Conservation (phyloP, 2,888 invertebrate genomes). For the Melipona bicolor region DNA sequence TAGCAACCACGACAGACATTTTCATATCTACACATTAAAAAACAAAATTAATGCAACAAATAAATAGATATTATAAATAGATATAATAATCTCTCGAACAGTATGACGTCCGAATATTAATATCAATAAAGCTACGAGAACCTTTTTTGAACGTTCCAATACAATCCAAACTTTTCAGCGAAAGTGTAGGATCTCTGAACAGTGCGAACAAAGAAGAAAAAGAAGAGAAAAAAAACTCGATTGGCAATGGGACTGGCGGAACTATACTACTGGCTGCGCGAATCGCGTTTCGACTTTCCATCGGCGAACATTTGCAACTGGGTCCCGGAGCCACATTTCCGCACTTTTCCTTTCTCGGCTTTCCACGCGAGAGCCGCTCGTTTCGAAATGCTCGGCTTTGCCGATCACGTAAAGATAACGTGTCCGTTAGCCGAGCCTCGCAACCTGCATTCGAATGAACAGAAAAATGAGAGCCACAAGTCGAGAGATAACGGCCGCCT, state of each 20-base stretch:
- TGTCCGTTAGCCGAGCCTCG: constrained; percentile 50
- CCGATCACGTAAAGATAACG: constrained; percentile 67
- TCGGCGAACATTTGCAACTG: constrained; percentile 20
- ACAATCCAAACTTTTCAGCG: neutral
- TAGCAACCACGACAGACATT: no score
- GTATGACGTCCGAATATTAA: no score
- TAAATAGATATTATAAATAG: no score
- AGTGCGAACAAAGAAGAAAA: neutral
- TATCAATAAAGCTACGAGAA: no score
- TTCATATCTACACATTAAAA: no score
- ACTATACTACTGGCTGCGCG: neutral
- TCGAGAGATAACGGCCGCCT: constrained; percentile 47
- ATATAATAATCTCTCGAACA: no score
- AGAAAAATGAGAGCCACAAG: constrained; percentile 53
- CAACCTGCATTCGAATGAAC: constrained; percentile 58
- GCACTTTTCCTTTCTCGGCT: constrained; percentile 42
- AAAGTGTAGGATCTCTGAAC: neutral
- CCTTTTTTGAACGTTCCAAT: neutral
- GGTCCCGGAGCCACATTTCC: constrained; percentile 9
- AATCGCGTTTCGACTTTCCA: constrained; percentile 11
- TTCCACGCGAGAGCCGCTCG: constrained; percentile 51
- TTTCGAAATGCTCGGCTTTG: constrained; percentile 49
- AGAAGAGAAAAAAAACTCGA: neutral
- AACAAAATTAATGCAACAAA: no score
- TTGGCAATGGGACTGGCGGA: neutral